A percentile compares a stretch with the other conserved stretches of the same genome.
Conservation (phyloP, 2,888 invertebrate genomes). For the Ophion ventricosus region DNA sequence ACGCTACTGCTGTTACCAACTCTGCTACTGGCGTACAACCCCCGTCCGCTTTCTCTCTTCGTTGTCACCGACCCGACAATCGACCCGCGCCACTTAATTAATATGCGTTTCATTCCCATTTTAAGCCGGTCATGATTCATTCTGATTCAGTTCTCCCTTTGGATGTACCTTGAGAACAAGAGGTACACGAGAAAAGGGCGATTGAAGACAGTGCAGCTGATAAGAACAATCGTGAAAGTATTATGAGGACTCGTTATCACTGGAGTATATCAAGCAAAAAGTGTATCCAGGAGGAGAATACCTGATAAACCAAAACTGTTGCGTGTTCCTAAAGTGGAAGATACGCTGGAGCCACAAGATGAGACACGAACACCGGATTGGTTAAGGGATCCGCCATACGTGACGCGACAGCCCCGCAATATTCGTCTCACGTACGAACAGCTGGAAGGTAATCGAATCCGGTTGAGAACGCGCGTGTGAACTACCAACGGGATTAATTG, state of each 20-base stretch:
- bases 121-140: slow-evolving; percentile 28
- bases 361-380: slow-evolving; percentile 18
- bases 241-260: not conserved
- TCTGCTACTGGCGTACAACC: slow-evolving; percentile 23
- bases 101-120: slow-evolving; percentile 62
- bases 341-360: slow-evolving; percentile 3
- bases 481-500: slow-evolving; percentile 71
- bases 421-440: slow-evolving; percentile 61
- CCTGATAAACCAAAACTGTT: slow-evolving; percentile 3
- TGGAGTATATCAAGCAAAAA: not conserved
- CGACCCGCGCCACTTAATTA: slow-evolving; percentile 57
- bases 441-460: slow-evolving; percentile 67
- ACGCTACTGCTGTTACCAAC: slow-evolving; percentile 14
- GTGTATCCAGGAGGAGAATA: not conserved
- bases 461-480: slow-evolving; percentile 66
- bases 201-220: slow-evolving; percentile 9
- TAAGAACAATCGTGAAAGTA: not conserved
- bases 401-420: slow-evolving; percentile 14
- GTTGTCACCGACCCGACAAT: slow-evolving; percentile 49
- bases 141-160: not conserved
- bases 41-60: not conserved
- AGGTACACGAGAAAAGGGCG: slow-evolving; percentile 1
- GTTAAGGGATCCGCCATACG: slow-evolving; percentile 17
- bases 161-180: slow-evolving; percentile 31
- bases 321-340: not conserved